Evolutionary conservation across 2,113 vertebrate species (phyloP).

Genomic region (Mungos mungo): DNA sequence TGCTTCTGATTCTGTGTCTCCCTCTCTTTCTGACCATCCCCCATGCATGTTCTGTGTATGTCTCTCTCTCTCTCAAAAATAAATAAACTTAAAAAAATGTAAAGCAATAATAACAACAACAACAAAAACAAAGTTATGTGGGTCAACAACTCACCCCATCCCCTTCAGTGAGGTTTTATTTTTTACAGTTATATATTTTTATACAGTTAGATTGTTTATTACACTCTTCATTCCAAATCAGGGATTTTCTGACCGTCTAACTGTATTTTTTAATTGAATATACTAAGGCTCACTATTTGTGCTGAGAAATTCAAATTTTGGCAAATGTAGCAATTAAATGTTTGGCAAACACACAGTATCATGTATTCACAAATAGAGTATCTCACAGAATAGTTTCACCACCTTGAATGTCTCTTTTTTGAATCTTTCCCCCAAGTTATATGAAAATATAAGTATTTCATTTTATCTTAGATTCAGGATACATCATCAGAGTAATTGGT

Average conservation of each 20-base stretch:
- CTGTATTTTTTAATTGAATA: not conserved
- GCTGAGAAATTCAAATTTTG: not conserved
- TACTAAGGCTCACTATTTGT: not conserved
- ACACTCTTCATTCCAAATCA: not conserved
- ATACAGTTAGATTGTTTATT: not conserved
- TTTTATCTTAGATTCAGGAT: not conserved
- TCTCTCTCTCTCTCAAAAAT: too few relatives aligned
- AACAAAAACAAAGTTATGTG: not conserved
- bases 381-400: not conserved
- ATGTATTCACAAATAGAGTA: not conserved
- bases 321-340: not conserved
- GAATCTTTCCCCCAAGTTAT: not conserved
- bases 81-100: too few relatives aligned
- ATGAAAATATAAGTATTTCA: not conserved
- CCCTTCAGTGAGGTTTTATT: not conserved
- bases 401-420: not conserved
- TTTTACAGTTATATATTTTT: not conserved
- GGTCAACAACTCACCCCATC: not conserved
- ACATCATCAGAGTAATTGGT: not conserved
- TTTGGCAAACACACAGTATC: not conserved
- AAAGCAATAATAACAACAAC: too few relatives aligned
- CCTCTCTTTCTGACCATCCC: too few relatives aligned
- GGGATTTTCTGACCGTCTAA: not conserved
- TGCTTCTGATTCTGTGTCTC: too few relatives aligned
- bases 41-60: too few relatives aligned